Base-by-base conservation (phyloP, 2,888 invertebrate species). In the Ennomos erosarius region DNA sequence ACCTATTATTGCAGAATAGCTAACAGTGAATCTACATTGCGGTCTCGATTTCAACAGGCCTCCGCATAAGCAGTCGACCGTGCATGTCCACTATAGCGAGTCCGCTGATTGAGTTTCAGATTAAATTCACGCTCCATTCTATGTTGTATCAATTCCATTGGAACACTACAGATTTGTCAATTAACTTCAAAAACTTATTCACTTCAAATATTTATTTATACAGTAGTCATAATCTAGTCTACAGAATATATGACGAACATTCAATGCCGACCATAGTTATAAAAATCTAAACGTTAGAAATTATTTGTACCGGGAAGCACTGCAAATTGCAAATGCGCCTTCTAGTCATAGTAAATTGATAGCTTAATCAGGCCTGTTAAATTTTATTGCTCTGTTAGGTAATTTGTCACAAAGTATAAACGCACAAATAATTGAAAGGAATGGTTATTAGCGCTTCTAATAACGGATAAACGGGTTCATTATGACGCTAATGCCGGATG, bases 61-160 rank as follows among this genome's bases (percentile, higher is more conserved):
- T 65, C 65, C 70, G 67, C 70, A 75, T 51, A 56, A 79, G 79
- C 80, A 81, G 81, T 80, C 78, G 81, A 81, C 77, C 78, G 81
- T 82, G n/a, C n/a, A n/a, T n/a, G 81, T 80, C 86, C 80, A 79
- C 82, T 81, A n/a, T n/a, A 80, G 84, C 84, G 77, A 85, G 82
- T 79, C 69, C 79, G 76, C 74, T 86, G 87, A 89, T 88, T 85
- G 85, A 81, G 82, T 88, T 88, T 86, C 85, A 82, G 84, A 87
- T 87, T 85, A 82, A 75, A 71, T 71, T 69, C 65, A 67, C 65
- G 55, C 51, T 37, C 52, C 43, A 48, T 64, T 62, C 59, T 60
- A 51, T 66, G 73, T 73, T 72, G 68, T 66, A 68, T 70, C 70
- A 71, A 67, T 74, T 69, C 75, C 75, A 26, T 76, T 76, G 72